Evolutionary conservation across 2,797 vertebrate species (phyloP).

Genomic region (Adelosebastes latens): DNA sequence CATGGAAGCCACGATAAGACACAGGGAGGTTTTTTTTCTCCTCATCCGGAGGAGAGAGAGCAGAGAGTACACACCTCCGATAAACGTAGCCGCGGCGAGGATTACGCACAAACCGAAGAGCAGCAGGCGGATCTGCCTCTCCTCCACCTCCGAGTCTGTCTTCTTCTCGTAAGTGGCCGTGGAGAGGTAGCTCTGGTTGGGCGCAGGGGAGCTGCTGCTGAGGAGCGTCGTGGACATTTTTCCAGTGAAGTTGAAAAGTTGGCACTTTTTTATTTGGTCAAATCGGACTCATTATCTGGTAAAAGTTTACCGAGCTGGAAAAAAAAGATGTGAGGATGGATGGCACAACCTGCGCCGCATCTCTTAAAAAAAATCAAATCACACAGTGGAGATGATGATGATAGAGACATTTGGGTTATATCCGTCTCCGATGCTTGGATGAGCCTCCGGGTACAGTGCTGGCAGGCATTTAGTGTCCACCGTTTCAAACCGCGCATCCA

Average conservation of each 20-base stretch:
- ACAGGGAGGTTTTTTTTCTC: conserved; percentile 86
- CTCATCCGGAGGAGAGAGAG: conserved; percentile 86
- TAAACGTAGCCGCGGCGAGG: conserved; percentile 83
- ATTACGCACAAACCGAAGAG: conserved; percentile 88
- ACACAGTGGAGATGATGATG: background rate
- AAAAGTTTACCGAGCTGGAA: conserved; percentile 50
- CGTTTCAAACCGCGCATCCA: conserved; percentile 47
- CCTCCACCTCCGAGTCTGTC: conserved; percentile 73
- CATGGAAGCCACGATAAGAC: conserved; percentile 92
- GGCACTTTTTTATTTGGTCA: conserved; percentile 48
- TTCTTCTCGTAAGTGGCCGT: conserved; percentile 63
- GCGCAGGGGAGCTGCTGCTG: conserved; percentile 72
- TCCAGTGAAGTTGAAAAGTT: conserved; percentile 10
- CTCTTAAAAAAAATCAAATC: background rate
- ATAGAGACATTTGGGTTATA: background rate
- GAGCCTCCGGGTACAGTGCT: conserved; percentile 27
- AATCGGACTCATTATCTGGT: background rate
- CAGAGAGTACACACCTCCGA: conserved; percentile 90
- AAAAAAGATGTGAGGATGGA: background rate
- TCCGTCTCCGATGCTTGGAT: conserved; percentile 14
- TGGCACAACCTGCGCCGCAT: background rate
- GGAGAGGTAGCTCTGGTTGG: conserved; percentile 83
- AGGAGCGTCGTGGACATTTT: conserved; percentile 82
- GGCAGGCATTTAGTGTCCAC: conserved; percentile 26
- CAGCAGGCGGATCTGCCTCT: conserved; percentile 79